Evolutionary conservation across 2,797 vertebrate genomes (phyloP), one percentile per base, ranked within the genome.

Genomic region (Sebastolobus altivelis): DNA sequence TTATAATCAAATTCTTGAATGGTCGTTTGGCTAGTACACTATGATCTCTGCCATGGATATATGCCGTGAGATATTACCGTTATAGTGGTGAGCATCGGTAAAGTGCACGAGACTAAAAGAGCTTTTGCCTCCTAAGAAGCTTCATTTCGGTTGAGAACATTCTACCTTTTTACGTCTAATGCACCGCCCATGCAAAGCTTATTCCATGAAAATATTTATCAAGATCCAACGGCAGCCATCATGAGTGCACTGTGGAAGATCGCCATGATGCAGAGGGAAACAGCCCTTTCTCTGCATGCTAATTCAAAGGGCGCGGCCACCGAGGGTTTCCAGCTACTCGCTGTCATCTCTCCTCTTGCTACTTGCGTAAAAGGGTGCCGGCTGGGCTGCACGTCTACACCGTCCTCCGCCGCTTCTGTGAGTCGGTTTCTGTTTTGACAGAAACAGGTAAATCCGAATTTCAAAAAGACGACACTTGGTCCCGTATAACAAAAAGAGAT

Each of bases 401-500:
- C 73, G 87, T 92, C 91, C 81, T 80, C 74, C 25, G 43, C 58
- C 65, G 20, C 74, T 75, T 77, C 82, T 49, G 73, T 85, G 80
- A 88, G 87, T 80, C 59, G 25, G 66, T 78, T 90, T 91, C 85
- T 54, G 74, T 85, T 88, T 84, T 78, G 68, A 91, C 82, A 83
- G 85, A 89, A 88, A 90, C 43, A 3, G 66, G 81, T 80, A 67
- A 87, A 85, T 90, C 86, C 82, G 89, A 91, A 87, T 92, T 80
- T 81, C 46, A 88, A 93, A 63, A 93, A 88, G 81, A 91, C 88
- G 90, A 94, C 87, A 88, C 90, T 95, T 95, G 95, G 95, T 96
- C 95, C 95, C 95, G 67, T 81, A 85, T 80, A 91, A 94, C 87
- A 93, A 90, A 91, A 92, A 93, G 74, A 90, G 66, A 91, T 76